Evolutionary conservation across 2,888 invertebrate genomes (phyloP).

Genomic region (Rutpela maculata): DNA sequence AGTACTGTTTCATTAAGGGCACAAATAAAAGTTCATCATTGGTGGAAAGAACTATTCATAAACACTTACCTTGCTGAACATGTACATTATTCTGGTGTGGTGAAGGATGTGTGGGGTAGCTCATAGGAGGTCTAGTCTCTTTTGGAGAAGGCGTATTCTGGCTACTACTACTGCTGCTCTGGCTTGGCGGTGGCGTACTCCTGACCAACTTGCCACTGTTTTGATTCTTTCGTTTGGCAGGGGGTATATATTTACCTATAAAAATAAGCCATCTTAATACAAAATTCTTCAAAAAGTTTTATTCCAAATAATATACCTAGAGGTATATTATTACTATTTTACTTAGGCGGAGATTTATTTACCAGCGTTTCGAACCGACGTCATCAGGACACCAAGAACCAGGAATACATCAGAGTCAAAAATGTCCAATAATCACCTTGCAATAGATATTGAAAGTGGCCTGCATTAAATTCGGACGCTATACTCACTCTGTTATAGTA

Average conservation of each 20-base stretch:
- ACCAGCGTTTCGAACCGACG: not conserved
- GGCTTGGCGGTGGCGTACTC: constrained; percentile 73
- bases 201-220: constrained; percentile 82
- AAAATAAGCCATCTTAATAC: not conserved
- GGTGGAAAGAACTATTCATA: too few relatives aligned
- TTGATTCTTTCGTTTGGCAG: constrained; percentile 84
- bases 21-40: too few relatives aligned
- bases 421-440: constrained; percentile 1
- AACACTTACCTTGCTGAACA: constrained; percentile 56
- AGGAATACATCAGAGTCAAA: not conserved
- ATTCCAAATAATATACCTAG: constrained; percentile 17
- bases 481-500: not conserved
- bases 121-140: constrained; percentile 63
- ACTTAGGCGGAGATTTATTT: not conserved
- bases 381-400: not conserved
- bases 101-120: constrained; percentile 60
- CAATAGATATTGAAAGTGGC: not conserved
- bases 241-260: constrained; percentile 84
- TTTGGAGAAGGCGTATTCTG: constrained; percentile 69
- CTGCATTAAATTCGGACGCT: not conserved
- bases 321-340: not conserved
- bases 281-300: not conserved
- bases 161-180: constrained; percentile 70
- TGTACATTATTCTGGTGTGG: constrained; percentile 61
- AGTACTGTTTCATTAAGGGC: too few relatives aligned